Evolutionary conservation across 30 jellyfish, hydroid and myxozoan species (phyloP).

Genomic region (Hydractinia symbiolongicarpus): DNA sequence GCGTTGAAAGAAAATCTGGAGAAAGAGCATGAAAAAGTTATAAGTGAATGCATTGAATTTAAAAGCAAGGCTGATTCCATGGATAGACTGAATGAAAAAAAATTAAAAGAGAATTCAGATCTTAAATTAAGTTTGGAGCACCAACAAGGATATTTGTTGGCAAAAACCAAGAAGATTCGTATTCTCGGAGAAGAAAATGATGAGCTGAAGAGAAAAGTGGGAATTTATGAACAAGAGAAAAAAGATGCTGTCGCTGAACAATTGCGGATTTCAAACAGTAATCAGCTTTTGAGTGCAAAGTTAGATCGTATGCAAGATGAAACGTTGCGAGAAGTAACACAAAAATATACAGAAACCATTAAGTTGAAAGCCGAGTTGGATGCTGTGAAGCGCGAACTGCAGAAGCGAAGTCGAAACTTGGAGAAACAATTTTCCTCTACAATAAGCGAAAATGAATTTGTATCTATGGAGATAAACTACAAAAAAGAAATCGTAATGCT

Average conservation of each 20-base stretch:
- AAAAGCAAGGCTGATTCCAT: background rate
- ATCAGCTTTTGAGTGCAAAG: slow-evolving; percentile 9
- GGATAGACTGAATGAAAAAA: background rate
- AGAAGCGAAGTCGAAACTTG: background rate
- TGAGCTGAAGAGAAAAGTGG: slow-evolving; percentile 2
- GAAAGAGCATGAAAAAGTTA: slow-evolving; percentile 10
- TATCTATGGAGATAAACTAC: slow-evolving; percentile 10
- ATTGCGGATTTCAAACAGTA: background rate
- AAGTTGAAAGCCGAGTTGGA: slow-evolving; percentile 19
- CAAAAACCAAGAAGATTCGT: background rate
- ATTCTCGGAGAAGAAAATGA: slow-evolving; percentile 1
- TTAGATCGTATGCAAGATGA: slow-evolving; percentile 4
- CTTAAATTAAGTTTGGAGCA: background rate
- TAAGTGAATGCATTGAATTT: background rate
- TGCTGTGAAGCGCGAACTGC: slow-evolving; percentile 9
- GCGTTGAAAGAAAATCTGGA: slow-evolving; percentile 9
- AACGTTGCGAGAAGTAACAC: slow-evolving; percentile 17
- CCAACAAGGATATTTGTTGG: background rate
- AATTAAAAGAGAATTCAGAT: background rate
- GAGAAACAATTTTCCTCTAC: slow-evolving; percentile 3
- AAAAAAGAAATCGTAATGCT: slow-evolving; percentile 9
- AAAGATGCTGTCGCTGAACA: background rate
- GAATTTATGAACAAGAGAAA: background rate
- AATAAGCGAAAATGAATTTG: slow-evolving; percentile 8
- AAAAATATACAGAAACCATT: slow-evolving; percentile 15